Evolutionary conservation across 92 coral and sea anemone genomes (phyloP), one percentile per base, ranked within the genome.

Genomic region (Hydrozoanthus gracilis): DNA sequence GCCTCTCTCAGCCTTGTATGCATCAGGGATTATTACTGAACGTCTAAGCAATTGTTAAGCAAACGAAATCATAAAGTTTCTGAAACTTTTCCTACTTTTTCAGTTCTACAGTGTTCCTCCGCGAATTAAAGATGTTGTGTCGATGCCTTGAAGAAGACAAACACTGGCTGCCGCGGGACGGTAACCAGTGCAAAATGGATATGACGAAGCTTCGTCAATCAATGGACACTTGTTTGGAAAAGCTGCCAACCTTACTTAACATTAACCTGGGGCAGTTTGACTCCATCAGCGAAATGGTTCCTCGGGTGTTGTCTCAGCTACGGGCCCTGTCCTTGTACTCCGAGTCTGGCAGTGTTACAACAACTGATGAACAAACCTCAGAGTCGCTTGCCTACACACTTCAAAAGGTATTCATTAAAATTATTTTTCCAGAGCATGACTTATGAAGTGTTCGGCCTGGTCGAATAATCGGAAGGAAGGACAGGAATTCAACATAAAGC

Each of bases 271-370:
- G 82, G 35, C 89, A 87, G 73, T 77, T 89, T 5, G 77, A 74
- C 52, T 87, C 96, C 48, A 89, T 89, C 76, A 86, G 86, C 44
- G 88, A 83, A 46, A 91, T 94, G 16, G 80, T 92, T 17, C 98
- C 98, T n/a, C 90, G 95, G 52, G 98, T 96, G 52, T 86, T 96
- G 71, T 96, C 98, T 15, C 98, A 96, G 89, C 88, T 96, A 77
- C 98, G 98, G 2, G 98, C 98, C 3, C 64, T 96, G 82, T 96
- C 98, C 35, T 91, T 92, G 83, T 92, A 92, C 78, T 94, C 96
- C 0, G 98, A 96, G 89, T 65, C 96, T 7, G 88, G 92, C 58
- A 94, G 95, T 80, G 77, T 90, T 13, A 76, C 88, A 35, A 89
- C 95, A 44, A 72, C 88, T 44, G 88, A 83, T 1, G 96, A 93